These are phyloP conservation scores for Liasis olivaceus DNA, from an alignment of 2,797 vertebrate species.

Conservation along the genomic window DNA sequence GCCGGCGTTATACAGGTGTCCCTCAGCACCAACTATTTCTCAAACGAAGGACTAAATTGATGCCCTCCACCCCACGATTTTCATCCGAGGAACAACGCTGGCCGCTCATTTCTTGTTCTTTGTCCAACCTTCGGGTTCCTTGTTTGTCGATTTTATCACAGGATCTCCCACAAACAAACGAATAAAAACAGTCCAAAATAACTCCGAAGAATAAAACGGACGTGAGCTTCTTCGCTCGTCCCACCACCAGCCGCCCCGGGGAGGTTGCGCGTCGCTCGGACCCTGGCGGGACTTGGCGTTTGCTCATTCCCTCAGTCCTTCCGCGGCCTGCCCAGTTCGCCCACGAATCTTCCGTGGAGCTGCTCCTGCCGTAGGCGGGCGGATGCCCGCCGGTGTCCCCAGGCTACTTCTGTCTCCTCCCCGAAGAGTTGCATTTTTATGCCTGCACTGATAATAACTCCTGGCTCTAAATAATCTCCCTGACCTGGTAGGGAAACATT, in stretches of 20 bases:
- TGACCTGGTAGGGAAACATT: conserved; percentile 5
- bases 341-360: background rate
- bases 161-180: background rate
- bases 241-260: background rate
- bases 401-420: no score
- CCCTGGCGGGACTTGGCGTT: background rate
- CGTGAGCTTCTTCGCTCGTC: background rate
- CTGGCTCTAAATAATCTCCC: conserved; percentile 1
- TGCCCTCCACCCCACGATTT: background rate
- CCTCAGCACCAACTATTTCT: background rate
- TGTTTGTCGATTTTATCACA: background rate
- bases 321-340: background rate
- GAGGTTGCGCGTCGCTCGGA: background rate
- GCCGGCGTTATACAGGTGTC: no score
- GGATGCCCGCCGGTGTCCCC: no score
- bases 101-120: background rate
- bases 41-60: background rate
- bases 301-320: background rate
- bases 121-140: no score
- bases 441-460: background rate
- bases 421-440: background rate
- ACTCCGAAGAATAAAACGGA: background rate
- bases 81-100: background rate
- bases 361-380: background rate
- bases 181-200: background rate